phyloP scores from a whole-genome alignment of 2,797 vertebrate species.

The Catharus ustulatus region DNA sequence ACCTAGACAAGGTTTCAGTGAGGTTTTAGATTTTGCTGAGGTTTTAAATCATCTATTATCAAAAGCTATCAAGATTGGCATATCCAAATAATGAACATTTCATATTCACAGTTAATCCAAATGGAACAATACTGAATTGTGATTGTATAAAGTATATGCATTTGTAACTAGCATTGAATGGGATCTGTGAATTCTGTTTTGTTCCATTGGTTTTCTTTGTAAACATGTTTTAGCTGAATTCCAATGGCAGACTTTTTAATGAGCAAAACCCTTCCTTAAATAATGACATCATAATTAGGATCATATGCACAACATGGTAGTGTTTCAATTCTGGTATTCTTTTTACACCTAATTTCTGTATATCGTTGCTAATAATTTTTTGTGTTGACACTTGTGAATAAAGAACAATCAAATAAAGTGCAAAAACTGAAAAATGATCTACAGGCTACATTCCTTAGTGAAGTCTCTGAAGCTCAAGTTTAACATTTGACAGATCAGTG shows the following conservation, averaged over 20 bases:
- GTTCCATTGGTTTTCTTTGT: neutral
- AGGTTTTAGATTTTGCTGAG: neutral
- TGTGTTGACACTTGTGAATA: neutral
- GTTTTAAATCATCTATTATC: neutral
- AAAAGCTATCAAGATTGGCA: neutral
- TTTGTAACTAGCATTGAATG: neutral
- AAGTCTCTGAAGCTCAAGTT: neutral
- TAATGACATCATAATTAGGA: neutral
- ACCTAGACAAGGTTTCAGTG: neutral
- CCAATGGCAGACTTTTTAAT: neutral
- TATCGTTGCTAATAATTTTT: neutral
- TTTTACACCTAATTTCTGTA: neutral
- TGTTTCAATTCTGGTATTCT: neutral
- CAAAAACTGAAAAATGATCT: neutral
- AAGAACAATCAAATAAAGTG: neutral
- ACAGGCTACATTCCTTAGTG: neutral
- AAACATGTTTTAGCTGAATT: neutral
- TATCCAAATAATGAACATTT: neutral
- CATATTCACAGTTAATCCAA: neutral
- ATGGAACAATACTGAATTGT: neutral
- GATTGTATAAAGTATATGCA: neutral
- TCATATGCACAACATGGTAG: neutral
- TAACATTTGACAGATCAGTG: neutral
- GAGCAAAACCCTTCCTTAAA: neutral
- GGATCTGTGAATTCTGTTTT: neutral